Evolutionary conservation across 2,888 invertebrate genomes (phyloP), one percentile per base, ranked within the genome.

Genomic region (Torymus tubicola): DNA sequence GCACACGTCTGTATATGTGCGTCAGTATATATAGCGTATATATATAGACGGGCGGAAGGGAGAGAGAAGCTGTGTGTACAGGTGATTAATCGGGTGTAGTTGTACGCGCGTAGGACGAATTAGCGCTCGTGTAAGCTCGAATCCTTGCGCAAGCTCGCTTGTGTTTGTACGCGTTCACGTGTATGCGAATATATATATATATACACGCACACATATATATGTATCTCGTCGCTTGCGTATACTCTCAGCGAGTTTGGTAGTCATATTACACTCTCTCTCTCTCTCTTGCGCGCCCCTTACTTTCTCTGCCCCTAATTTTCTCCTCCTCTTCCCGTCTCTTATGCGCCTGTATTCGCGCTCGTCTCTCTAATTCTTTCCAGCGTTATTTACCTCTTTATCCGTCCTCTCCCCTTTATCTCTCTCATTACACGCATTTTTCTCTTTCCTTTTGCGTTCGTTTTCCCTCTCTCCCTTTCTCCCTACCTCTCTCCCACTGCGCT

Each of bases 71-170:
- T 60, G 60, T 79, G 63, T 79, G 69, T 64, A 70, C 65, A 75
- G 80, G 80, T 80, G 74, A 80, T 80, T 80, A 80, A 80, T 80
- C 70, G 70, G 65, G 52, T 73, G 73, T 73, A 78, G 68, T 68
- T 61, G 68, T 63, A 60, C 55, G 24, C 73, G 57, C 68, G 63
- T n/a, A 24, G 64, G 69, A 74, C 60, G 74, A 74, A 80, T 80
- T 74, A 80, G 79, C 74, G 67, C 79, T 64, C 74, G 69, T 65
- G 74, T 80, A 80, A 80, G 74, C 74, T 70, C 52, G 53, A 79
- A 79, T 74, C 74, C 79, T 79, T 78, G 58, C 67, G 60, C 68
- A 21, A 24, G 60, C 58, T 2, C 63, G 63, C 65, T 21, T 55
- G 42, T 73, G 58, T 68, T 78, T 67, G 57, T 69, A 57, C 18